phyloP scores from a whole-genome alignment of 2,113 vertebrate genomes.

The Sigmodon hispidus region DNA sequence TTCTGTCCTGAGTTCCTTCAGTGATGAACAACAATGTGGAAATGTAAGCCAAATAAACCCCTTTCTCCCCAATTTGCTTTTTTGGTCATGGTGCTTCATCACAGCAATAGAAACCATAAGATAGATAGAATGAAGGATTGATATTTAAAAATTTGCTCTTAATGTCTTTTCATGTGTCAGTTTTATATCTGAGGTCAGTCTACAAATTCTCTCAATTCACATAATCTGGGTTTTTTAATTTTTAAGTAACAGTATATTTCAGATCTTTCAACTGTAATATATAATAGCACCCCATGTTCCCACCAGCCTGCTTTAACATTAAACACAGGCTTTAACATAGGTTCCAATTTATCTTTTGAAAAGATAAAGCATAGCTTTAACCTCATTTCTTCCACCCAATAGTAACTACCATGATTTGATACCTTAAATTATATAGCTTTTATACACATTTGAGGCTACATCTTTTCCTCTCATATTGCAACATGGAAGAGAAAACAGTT shows the following conservation, averaged over 20 bases:
- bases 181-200: neutral
- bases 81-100: neutral
- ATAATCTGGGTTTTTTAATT: neutral
- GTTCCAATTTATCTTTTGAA: neutral
- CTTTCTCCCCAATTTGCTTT: neutral
- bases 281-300: neutral
- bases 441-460: too few relatives aligned
- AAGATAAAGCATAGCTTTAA: neutral
- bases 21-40: neutral
- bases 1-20: neutral
- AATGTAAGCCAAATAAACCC: neutral
- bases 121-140: neutral
- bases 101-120: neutral
- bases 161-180: neutral
- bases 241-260: conserved; percentile 14
- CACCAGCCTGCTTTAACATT: neutral
- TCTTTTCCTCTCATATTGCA: neutral
- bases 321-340: neutral
- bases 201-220: conserved; percentile 20
- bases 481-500: neutral
- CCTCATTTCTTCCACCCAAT: neutral
- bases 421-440: neutral
- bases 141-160: neutral
- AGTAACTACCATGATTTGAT: conserved; percentile 19
- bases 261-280: conserved; percentile 9